Evolutionary conservation across 2,888 invertebrate genomes (phyloP).

Genomic region (Orchesella flavescens): DNA sequence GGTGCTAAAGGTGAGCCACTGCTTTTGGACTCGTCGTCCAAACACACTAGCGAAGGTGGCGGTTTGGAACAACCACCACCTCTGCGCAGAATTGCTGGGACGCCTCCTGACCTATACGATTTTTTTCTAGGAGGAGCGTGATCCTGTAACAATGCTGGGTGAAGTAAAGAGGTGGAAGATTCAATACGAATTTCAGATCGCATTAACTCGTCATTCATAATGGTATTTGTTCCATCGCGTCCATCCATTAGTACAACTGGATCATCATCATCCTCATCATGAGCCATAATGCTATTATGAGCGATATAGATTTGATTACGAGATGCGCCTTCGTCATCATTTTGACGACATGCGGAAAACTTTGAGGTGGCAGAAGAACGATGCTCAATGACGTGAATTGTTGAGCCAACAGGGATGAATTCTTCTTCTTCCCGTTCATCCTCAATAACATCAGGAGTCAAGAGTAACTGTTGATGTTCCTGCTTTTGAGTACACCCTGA

Average conservation of each 20-base stretch:
- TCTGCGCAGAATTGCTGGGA: no score
- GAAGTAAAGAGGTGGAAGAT: slow-evolving; percentile 12
- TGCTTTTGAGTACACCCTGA: not conserved
- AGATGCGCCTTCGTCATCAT: no score
- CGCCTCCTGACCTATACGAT: not conserved
- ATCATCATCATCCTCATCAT: slow-evolving; percentile 8
- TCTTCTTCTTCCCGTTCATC: slow-evolving; percentile 12
- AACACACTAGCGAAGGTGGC: no score
- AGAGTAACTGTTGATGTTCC: slow-evolving; percentile 2
- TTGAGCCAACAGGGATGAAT: not conserved
- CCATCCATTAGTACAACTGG: slow-evolving; percentile 6
- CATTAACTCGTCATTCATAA: not conserved
- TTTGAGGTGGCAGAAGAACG: not conserved
- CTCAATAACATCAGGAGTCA: slow-evolving; percentile 21
- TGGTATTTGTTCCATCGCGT: not conserved
- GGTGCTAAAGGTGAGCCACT: no score
- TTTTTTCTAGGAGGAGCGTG: slow-evolving; percentile 34
- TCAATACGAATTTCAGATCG: not conserved
- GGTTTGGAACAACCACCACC: no score
- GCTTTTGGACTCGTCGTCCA: no score
- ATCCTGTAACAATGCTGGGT: slow-evolving; percentile 48
- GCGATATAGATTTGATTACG: no score
- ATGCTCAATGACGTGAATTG: slow-evolving; percentile 32
- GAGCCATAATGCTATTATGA: not conserved
- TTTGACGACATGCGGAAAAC: not conserved